These are phyloP conservation scores for Lagocephalus sceleratus DNA, from an alignment of 2,797 vertebrate genomes.

Conservation along the genomic window DNA sequence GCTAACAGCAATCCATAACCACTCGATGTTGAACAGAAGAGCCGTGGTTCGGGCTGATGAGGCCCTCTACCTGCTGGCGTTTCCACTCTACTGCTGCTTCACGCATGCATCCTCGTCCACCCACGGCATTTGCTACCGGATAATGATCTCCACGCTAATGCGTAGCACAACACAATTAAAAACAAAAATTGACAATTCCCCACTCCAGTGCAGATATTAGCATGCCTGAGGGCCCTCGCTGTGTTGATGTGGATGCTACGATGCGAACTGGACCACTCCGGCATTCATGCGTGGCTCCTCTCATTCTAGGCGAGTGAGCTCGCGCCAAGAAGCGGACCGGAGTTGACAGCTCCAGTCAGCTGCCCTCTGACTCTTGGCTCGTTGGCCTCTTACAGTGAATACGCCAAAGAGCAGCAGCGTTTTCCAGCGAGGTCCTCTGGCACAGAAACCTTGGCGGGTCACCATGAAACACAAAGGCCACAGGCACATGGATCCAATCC, in stretches of 20 bases:
- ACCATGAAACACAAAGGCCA: conserved; percentile 55
- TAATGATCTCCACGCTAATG: conserved; percentile 59
- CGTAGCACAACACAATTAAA: conserved; percentile 68
- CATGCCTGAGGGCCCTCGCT: conserved; percentile 38
- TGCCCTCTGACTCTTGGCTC: conserved; percentile 50
- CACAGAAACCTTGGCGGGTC: conserved; percentile 50
- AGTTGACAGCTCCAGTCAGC: conserved; percentile 44
- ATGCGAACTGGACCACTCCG: conserved; percentile 41
- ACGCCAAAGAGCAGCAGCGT: conserved; percentile 26
- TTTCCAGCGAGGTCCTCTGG: conserved; percentile 41
- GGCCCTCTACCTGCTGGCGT: conserved; percentile 60
- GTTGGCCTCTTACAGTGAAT: neutral
- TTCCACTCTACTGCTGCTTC: conserved; percentile 40
- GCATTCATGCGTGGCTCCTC: conserved; percentile 7
- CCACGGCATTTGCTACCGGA: conserved; percentile 45
- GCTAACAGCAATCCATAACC: conserved; percentile 55
- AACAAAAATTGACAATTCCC: conserved; percentile 43
- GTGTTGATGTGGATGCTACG: conserved; percentile 14
- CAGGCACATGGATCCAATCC: conserved; percentile 50
- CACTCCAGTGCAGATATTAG: conserved; percentile 37
- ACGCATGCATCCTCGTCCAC: conserved; percentile 51
- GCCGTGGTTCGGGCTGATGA: conserved; percentile 51
- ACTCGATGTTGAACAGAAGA: conserved; percentile 50
- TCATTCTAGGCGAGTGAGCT: conserved; percentile 12
- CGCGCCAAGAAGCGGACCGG: conserved; percentile 28